Percentiles rank a stretch among this genome's conserved stretches.
These are phyloP conservation scores for Argyra leucocephala DNA, from an alignment of 2,888 invertebrate species.

Conservation along the genomic window DNA sequence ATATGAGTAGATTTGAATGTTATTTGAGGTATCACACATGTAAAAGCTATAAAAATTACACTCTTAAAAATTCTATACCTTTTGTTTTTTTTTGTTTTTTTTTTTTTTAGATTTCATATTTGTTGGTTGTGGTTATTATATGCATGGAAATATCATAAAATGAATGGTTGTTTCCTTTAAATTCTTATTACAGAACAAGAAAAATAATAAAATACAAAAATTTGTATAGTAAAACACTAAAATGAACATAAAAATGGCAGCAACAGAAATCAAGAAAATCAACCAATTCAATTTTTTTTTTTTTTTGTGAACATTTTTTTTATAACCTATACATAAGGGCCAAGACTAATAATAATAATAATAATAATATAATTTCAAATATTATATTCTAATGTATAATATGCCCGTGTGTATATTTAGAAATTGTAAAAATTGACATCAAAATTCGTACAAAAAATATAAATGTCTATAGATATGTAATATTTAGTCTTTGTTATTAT, in stretches of 20 bases:
- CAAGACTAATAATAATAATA: not conserved
- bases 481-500: too few relatives aligned
- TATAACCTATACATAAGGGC: not conserved
- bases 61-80: not conserved
- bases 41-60: conserved; percentile 1
- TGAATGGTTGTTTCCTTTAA: too few relatives aligned
- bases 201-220: not conserved
- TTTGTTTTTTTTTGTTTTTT: not conserved
- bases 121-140: not conserved
- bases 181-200: not conserved
- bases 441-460: too few relatives aligned
- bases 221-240: not conserved
- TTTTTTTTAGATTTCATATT: not conserved
- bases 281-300: too few relatives aligned
- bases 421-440: too few relatives aligned
- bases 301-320: not conserved
- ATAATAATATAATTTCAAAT: not conserved
- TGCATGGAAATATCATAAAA: not conserved
- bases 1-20: not conserved
- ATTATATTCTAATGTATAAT: not conserved
- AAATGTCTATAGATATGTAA: too few relatives aligned
- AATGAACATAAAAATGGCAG: not conserved
- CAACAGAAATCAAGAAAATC: not conserved
- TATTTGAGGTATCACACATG: conserved; percentile 1
- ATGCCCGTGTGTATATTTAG: too few relatives aligned